phyloP scores from a whole-genome alignment of 2,797 vertebrate genomes.

The Darevskia nairensis region DNA sequence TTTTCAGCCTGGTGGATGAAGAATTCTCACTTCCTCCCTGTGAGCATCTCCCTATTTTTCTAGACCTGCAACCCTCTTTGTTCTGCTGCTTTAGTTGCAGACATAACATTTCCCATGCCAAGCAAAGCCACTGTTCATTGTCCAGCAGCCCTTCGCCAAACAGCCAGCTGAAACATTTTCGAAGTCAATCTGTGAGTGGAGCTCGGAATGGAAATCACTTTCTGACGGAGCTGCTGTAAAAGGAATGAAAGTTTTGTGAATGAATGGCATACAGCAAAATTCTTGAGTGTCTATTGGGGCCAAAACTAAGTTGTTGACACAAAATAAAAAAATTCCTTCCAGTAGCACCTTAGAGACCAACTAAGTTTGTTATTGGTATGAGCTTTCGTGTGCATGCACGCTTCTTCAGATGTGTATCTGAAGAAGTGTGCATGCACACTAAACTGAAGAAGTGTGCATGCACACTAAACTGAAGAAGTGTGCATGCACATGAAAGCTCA shows the following conservation, averaged over 20 bases:
- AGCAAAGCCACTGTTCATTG: background rate
- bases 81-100: conserved; percentile 12
- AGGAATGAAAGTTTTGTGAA: background rate
- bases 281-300: background rate
- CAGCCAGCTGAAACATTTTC: conserved; percentile 7
- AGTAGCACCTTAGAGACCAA: no score
- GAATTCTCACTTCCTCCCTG: background rate
- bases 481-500: no score
- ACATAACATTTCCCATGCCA: background rate
- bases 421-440: no score
- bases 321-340: no score
- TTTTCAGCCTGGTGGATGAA: background rate
- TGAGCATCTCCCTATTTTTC: background rate
- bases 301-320: background rate
- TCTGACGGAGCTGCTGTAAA: background rate
- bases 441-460: no score
- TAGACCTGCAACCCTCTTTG: background rate
- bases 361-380: no score
- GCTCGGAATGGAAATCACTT: background rate
- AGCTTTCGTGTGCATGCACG: no score
- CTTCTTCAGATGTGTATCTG: no score
- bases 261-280: background rate
- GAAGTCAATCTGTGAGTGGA: background rate
- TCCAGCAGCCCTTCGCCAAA: background rate
- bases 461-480: no score